Conservation (phyloP, 2,888 invertebrate genomes). For the Clistopyga incitator region DNA sequence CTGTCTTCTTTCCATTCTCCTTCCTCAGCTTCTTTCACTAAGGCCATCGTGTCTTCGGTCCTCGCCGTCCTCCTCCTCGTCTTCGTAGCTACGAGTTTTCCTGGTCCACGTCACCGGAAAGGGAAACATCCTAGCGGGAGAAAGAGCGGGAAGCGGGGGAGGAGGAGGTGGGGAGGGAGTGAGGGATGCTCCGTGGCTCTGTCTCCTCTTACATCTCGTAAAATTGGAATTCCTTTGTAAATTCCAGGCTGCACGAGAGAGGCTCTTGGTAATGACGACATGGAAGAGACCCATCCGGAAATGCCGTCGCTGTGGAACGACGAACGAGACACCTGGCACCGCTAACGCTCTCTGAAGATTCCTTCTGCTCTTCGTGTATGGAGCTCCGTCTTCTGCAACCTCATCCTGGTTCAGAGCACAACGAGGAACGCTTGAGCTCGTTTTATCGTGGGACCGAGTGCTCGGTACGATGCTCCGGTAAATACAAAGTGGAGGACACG, state of each 20-base stretch:
- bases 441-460: not conserved
- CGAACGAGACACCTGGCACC: constrained; percentile 40
- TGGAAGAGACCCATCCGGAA: constrained; percentile 50
- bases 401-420: constrained; percentile 1
- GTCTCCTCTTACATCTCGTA: constrained; percentile 65
- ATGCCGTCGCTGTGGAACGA: constrained; percentile 22
- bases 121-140: constrained; percentile 57
- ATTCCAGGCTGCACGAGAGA: constrained; percentile 65
- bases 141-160: not conserved
- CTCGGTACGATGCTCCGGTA: not conserved
- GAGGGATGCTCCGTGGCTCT: constrained; percentile 5
- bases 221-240: constrained; percentile 74
- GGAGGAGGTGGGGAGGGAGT: no score
- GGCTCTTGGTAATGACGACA: constrained; percentile 61
- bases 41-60: not conserved
- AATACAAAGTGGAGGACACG: not conserved
- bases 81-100: not conserved
- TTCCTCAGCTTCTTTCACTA: not conserved
- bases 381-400: constrained; percentile 7
- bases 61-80: not conserved
- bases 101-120: constrained; percentile 39
- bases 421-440: not conserved
- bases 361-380: not conserved
- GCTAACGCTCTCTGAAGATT: constrained; percentile 25
- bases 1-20: not conserved